Percentiles rank a stretch among this genome's conserved stretches.
Evolutionary conservation across 1,140 invertebrate genomes (phyloP).

Genomic region (Achatina immaculata): DNA sequence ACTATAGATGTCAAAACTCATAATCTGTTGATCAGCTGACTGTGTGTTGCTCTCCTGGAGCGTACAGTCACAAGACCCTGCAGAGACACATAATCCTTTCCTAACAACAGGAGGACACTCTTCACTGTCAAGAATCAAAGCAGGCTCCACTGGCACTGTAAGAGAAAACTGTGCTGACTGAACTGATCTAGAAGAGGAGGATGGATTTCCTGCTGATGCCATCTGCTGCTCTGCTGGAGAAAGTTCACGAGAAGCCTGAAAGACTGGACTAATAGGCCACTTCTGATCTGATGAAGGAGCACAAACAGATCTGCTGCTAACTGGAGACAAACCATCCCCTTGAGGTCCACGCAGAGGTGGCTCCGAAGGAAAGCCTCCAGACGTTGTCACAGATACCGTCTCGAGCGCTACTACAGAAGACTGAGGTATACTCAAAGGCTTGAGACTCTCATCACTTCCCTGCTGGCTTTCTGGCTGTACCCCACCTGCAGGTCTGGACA

Average conservation of each 20-base stretch:
- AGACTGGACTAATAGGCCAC: not conserved
- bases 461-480: too few relatives aligned
- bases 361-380: conserved; percentile 7
- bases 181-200: too few relatives aligned
- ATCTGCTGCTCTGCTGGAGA: too few relatives aligned
- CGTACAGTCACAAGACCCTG: not conserved
- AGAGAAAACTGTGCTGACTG: not conserved
- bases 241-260: not conserved
- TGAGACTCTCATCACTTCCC: not conserved
- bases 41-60: too few relatives aligned
- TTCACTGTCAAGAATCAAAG: conserved; percentile 1
- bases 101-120: conserved; percentile 2
- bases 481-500: too few relatives aligned
- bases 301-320: not conserved
- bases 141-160: not conserved
- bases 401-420: not conserved
- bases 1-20: not conserved
- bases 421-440: not conserved
- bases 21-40: not conserved
- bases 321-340: not conserved
- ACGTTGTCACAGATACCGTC: not conserved
- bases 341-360: not conserved
- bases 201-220: too few relatives aligned
- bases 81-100: not conserved
- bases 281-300: not conserved